Evolutionary conservation across 2,797 vertebrate species (phyloP), one percentile per base, ranked within the genome.

Genomic region (Microcaecilia unicolor): DNA sequence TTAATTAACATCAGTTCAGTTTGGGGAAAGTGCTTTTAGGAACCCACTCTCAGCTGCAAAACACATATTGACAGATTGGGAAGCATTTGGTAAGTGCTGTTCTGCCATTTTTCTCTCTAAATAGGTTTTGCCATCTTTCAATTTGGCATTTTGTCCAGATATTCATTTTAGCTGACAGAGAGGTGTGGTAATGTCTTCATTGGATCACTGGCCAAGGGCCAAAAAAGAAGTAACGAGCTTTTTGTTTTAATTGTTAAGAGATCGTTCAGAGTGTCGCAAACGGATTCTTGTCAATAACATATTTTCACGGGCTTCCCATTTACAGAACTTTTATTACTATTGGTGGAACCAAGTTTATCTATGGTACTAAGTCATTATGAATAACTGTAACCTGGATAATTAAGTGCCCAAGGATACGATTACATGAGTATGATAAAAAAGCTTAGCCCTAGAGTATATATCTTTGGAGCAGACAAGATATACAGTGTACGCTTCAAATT

Each of bases 181-280:
- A 37, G 12, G 27, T 39, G 23, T 7, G 0, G 38, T 37, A 39
- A 49, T 19, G 29, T 48, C 15, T 6, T 4, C n/a, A 35, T 49
- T 45, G 48, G 31, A 11, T 31, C 33, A 38, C 45, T 69, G 63
- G 60, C 58, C 1, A 20, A 27, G 33, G 37, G 47, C 58, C 65
- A 69, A 44, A 43, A 45, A 39, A 55, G 35, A 39, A 13, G 34
- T 6, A 17, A 43, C 12, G 32, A 51, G 32, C 32, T 20, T 48
- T n/a, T 48, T 48, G 47, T 53, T 58, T 61, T 63, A 57, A n/a
- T n/a, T n/a, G n/a, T n/a, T 51, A 55, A 51, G 49, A 42, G 64
- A 28, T 18, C 61, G 38, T 50, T 65, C 45, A 39, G 39, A 48
- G 58, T 61, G 22, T 9, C 1, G 0, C 33, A 29, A 10, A 41